These are phyloP conservation scores for Felis chaus DNA, from an alignment of 2,113 vertebrate genomes.

Conservation along the genomic window DNA sequence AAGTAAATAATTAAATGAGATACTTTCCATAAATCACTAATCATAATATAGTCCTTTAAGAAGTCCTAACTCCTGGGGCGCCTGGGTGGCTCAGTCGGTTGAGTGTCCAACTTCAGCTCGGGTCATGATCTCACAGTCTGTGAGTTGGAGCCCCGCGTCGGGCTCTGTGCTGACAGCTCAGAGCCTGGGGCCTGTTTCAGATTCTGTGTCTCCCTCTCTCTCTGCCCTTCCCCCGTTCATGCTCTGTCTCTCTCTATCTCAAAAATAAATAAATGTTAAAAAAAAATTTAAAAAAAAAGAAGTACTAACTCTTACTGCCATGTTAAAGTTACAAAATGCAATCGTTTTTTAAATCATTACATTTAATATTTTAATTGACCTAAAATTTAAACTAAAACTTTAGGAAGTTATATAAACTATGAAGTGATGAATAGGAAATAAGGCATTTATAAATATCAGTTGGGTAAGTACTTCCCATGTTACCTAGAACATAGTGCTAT, in stretches of 20 bases:
- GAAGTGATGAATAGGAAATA: neutral
- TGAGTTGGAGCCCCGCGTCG: no score
- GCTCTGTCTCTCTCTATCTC: no score
- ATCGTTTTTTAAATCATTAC: neutral
- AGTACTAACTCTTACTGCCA: neutral
- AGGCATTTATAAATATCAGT: neutral
- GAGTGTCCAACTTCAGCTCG: no score
- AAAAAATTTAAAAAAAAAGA: neutral
- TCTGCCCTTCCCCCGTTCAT: no score
- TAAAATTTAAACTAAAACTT: neutral
- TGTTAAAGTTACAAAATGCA: neutral
- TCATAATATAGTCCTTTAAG: neutral
- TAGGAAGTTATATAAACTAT: neutral
- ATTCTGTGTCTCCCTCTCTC: no score
- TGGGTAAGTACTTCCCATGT: neutral
- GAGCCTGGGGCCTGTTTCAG: no score
- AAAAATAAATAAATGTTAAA: no score
- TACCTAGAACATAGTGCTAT: neutral
- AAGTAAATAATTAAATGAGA: neutral
- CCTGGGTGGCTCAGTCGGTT: no score
- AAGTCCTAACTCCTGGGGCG: neutral
- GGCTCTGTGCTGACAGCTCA: no score
- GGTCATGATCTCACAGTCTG: no score
- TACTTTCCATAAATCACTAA: neutral
- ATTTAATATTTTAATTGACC: neutral